A percentile compares a stretch with the other conserved stretches of the same genome.
These are phyloP conservation scores for Miniopterus natalensis DNA, from an alignment of 2,113 vertebrate genomes.

Conservation along the genomic window DNA sequence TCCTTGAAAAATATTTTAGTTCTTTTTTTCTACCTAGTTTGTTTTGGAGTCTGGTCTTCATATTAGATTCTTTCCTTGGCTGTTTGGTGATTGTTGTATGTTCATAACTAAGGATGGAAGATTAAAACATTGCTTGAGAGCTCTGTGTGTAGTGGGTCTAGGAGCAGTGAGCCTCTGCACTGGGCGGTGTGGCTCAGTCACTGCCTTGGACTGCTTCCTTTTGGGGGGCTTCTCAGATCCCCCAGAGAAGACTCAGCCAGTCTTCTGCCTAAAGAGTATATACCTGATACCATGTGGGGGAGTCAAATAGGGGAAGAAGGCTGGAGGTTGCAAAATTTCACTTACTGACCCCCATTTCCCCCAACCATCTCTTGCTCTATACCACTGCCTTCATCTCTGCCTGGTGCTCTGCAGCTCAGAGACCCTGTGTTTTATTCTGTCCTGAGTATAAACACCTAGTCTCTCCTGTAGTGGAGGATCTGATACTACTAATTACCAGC, in stretches of 20 bases:
- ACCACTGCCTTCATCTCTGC: not conserved
- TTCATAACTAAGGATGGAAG: not conserved
- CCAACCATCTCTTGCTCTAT: not conserved
- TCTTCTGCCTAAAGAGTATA: constrained; percentile 21
- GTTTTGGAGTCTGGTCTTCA: constrained; percentile 12
- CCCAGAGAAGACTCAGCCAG: not conserved
- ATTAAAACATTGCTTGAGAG: not conserved
- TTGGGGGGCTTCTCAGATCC: not conserved
- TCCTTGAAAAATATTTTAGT: not conserved
- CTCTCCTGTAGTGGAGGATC: not conserved
- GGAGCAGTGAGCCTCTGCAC: not conserved
- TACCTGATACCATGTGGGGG: not conserved
- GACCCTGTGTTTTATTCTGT: not conserved
- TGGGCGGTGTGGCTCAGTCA: not conserved
- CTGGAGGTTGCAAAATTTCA: not conserved
- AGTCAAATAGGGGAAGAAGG: not conserved
- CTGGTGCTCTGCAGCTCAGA: not conserved
- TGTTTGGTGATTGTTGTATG: not conserved
- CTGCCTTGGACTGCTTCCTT: not conserved
- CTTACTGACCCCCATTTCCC: not conserved
- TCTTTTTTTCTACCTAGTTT: not conserved
- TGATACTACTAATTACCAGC: not conserved
- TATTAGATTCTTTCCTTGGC: not conserved
- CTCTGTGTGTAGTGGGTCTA: not conserved
- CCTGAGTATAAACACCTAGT: not conserved